These are phyloP conservation scores for Ptilonorhynchus violaceus DNA, from an alignment of 2,113 vertebrate species.

Conservation along the genomic window DNA sequence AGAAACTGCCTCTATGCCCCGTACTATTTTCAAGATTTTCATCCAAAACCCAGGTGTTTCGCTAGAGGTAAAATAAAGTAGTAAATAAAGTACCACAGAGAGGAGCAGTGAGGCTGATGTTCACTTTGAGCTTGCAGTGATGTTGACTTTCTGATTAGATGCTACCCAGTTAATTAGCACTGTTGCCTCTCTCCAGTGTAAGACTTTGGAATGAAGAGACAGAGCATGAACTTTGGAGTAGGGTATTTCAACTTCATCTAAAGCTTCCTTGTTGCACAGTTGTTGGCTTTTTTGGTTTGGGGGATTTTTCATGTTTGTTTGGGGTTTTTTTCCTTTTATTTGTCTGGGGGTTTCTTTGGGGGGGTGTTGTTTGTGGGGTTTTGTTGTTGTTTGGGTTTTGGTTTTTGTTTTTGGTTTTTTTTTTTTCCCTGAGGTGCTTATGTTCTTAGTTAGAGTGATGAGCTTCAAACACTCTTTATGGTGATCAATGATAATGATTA, in stretches of 20 bases:
- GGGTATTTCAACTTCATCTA: neutral
- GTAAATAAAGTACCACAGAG: neutral
- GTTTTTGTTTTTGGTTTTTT: neutral
- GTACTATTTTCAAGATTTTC: neutral
- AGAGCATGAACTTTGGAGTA: neutral
- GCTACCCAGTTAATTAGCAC: neutral
- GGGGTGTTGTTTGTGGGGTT: fast-evolving
- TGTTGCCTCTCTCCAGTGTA: neutral
- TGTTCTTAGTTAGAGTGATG: neutral
- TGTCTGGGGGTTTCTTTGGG: neutral
- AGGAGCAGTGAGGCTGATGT: neutral
- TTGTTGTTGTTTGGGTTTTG: neutral
- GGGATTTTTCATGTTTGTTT: neutral
- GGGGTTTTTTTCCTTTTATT: neutral
- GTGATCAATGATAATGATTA: neutral
- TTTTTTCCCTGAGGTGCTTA: neutral
- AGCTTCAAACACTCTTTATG: neutral
- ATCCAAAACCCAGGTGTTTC: neutral
- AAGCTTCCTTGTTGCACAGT: neutral
- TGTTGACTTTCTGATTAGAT: neutral
- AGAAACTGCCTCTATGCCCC: neutral
- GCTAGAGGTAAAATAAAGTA: neutral
- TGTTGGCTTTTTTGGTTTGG: neutral
- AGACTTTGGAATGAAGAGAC: neutral
- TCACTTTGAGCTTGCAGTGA: neutral